Evolutionary conservation across 2,797 vertebrate genomes (phyloP), one percentile per base, ranked within the genome.

Genomic region (Chaunax sp.): DNA sequence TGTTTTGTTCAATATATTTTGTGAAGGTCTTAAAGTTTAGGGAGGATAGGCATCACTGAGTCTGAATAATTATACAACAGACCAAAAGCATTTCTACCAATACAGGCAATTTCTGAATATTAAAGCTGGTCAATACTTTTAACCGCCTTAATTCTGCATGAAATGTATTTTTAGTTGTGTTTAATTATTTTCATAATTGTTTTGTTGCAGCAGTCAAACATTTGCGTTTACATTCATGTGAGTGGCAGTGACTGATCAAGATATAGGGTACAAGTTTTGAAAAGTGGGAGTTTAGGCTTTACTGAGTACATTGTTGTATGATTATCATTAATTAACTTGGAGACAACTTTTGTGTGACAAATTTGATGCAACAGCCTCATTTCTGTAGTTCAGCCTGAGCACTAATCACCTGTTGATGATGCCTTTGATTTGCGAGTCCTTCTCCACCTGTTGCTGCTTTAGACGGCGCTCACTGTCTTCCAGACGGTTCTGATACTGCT

Each of bases 351-450:
- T 53, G 53, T 68, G 44, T 59, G 50, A 61, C 49, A 15, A 19
- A 44, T 53, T 13, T 45, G 25, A 44, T 35, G 44, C 15, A 57
- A 6, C 25, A 40, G 51, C 54, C 14, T 60, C 18, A 37, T n/a
- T 12, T 64, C 52, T 65, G 9, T 14, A 15, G 18, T 52, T 64
- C 35, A 53, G 26, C 46, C 23, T 38, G 52, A 68, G 64, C 62
- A 35, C 61, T 51, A 77, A 56, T 88, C 82, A 97, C 97, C 97
- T 98, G 96, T 90, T 96, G 79, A 98, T 97, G 94, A 98, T 99
- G 94, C 97, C 97, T 93, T 97, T 98, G 92, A 99, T 98, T 93
- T 98, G 97, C 0, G 92, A 94, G 87, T 98, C 97, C 88, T 98
- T 98, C 87, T 98, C 97, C 54, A 94, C 26, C 87, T 99, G 97